Percentiles rank a stretch among this genome's conserved stretches.
phyloP scores from a whole-genome alignment of 2,113 vertebrate genomes.

The Dicerorhinus sumatrensis region DNA sequence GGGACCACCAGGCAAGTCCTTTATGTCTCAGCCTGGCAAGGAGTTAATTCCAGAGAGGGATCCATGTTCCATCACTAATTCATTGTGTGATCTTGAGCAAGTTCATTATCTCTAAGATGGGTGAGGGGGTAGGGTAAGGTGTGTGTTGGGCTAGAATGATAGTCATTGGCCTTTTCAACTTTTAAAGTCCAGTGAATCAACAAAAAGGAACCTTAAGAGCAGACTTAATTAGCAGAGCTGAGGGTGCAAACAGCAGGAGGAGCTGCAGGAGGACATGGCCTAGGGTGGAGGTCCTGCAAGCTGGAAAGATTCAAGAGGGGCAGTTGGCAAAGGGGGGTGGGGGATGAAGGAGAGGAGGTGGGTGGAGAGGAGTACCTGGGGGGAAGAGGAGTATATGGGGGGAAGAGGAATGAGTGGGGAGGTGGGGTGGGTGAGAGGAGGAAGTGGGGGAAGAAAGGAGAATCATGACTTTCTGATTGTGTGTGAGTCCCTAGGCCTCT shows the following conservation, averaged over 20 bases:
- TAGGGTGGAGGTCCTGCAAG: neutral
- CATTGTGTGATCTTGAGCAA: neutral
- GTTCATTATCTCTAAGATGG: neutral
- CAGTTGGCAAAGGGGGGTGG: neutral
- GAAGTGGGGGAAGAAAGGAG: fast-evolving
- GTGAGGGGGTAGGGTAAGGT: neutral
- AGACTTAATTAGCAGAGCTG: neutral
- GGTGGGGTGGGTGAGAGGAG: neutral
- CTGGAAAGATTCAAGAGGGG: neutral
- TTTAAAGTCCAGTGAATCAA: neutral
- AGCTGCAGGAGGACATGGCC: neutral
- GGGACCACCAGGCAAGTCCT: neutral
- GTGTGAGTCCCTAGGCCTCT: too few relatives aligned
- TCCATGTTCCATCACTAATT: neutral
- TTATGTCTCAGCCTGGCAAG: neutral
- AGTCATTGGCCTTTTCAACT: neutral
- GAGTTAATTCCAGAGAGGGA: neutral
- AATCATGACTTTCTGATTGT: neutral
- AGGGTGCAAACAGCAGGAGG: neutral
- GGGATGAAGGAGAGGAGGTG: too few relatives aligned
- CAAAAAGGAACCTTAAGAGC: neutral
- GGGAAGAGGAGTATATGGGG: too few relatives aligned
- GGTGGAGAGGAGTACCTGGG: too few relatives aligned
- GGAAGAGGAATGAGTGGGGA: neutral
- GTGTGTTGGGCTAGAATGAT: neutral